These are phyloP conservation scores for Coenonympha arcania DNA, from an alignment of 2,888 invertebrate species.

Conservation along the genomic window DNA sequence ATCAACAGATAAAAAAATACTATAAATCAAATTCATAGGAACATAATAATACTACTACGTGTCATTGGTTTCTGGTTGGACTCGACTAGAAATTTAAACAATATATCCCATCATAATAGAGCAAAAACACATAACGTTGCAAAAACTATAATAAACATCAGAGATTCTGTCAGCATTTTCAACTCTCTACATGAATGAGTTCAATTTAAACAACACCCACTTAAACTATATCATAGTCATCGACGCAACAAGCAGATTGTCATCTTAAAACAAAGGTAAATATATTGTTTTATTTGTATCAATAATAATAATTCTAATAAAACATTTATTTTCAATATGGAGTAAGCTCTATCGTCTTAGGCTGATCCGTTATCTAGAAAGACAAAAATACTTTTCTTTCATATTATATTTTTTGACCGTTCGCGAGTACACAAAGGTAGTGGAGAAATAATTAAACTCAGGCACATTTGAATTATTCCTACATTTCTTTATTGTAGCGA, in stretches of 20 bases:
- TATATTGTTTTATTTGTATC: slow-evolving; percentile 60
- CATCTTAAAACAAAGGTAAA: slow-evolving; percentile 70
- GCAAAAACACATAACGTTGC: slow-evolving; percentile 40
- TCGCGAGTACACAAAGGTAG: slow-evolving; percentile 22
- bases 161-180: slow-evolving; percentile 44
- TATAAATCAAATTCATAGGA: slow-evolving; percentile 53
- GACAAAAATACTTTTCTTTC: slow-evolving; percentile 34
- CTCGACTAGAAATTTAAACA: slow-evolving; percentile 63
- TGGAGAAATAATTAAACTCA: slow-evolving; percentile 39
- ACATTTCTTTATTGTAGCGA: background rate
- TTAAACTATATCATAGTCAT: slow-evolving; percentile 60
- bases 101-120: slow-evolving; percentile 29
- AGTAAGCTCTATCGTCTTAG: slow-evolving; percentile 71
- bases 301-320: slow-evolving; percentile 67
- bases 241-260: slow-evolving; percentile 66
- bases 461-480: slow-evolving; percentile 31
- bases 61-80: slow-evolving; percentile 59
- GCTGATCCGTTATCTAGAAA: slow-evolving; percentile 60
- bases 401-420: background rate
- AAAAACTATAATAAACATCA: slow-evolving; percentile 33
- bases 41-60: slow-evolving; percentile 52
- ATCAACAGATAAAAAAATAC: slow-evolving; percentile 28
- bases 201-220: slow-evolving; percentile 31
- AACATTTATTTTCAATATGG: slow-evolving; percentile 66
- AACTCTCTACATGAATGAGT: slow-evolving; percentile 32